Evolutionary conservation across 2,113 vertebrate genomes (phyloP).

Genomic region (Grammomys surdaster): DNA sequence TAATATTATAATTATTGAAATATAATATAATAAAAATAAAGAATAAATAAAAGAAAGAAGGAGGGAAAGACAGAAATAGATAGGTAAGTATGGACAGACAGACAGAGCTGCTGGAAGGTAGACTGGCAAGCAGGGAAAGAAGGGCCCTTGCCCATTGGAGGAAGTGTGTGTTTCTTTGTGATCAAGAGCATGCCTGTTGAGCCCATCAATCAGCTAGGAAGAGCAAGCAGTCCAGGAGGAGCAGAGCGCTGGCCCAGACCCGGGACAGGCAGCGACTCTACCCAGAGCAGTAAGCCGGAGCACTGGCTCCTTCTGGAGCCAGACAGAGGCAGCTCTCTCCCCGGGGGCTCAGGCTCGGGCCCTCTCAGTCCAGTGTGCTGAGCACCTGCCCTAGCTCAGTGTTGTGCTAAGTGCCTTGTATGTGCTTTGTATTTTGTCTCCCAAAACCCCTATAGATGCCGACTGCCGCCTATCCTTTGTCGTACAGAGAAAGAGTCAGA

Average conservation of each 20-base stretch:
- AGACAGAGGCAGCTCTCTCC: background rate
- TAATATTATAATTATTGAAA: too few relatives aligned
- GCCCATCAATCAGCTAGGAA: background rate
- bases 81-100: too few relatives aligned
- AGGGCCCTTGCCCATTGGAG: background rate
- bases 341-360: background rate
- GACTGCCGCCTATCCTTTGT: background rate
- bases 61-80: background rate
- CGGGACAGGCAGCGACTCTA: too few relatives aligned
- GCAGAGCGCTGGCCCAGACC: background rate
- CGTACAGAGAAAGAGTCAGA: background rate
- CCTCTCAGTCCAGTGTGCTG: background rate
- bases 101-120: background rate
- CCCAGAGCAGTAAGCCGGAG: background rate
- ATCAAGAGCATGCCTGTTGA: background rate
- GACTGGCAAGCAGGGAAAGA: background rate
- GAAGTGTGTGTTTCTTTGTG: background rate
- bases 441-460: background rate
- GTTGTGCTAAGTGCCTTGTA: background rate
- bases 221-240: background rate
- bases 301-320: background rate
- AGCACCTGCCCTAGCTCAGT: background rate
- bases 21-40: background rate
- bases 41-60: background rate
- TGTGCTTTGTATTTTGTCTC: background rate